Evolutionary conservation across 1,140 invertebrate genomes (phyloP).

Genomic region (Drosophila persimilis): DNA sequence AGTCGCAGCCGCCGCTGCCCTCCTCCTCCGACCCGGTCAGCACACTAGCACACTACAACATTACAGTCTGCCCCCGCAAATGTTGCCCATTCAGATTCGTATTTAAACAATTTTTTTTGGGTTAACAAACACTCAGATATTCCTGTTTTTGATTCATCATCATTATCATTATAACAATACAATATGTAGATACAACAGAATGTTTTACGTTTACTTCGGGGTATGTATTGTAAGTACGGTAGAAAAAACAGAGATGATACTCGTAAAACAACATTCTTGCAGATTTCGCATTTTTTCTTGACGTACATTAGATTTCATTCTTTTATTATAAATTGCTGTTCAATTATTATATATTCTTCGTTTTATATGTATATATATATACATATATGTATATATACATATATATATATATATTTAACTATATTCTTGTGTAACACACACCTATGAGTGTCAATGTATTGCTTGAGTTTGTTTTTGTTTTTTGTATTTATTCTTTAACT

Average conservation of each 20-base stretch:
- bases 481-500: slow-evolving; percentile 5
- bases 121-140: slow-evolving; percentile 33
- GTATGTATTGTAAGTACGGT: slow-evolving; percentile 22
- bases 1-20: neutral
- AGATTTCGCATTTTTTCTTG: slow-evolving; percentile 42
- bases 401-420: slow-evolving; percentile 55
- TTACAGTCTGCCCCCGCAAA: slow-evolving; percentile 16
- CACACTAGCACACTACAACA: too few species aligned
- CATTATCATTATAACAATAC: slow-evolving; percentile 49
- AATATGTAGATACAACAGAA: slow-evolving; percentile 49
- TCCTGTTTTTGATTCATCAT: slow-evolving; percentile 40
- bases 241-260: slow-evolving; percentile 37
- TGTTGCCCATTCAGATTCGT: slow-evolving; percentile 15
- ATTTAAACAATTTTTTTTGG: slow-evolving; percentile 54
- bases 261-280: slow-evolving; percentile 40
- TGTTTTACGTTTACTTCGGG: slow-evolving; percentile 7
- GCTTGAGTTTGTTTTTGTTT: slow-evolving; percentile 63
- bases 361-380: slow-evolving; percentile 34
- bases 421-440: slow-evolving; percentile 76
- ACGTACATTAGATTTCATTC: slow-evolving; percentile 37
- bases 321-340: slow-evolving; percentile 33
- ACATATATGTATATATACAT: slow-evolving; percentile 29
- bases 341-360: slow-evolving; percentile 42
- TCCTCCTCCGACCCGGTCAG: neutral
- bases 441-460: slow-evolving; percentile 79